A percentile compares a stretch with the other conserved stretches of the same genome.
Conservation (phyloP, 2,888 invertebrate species). For the Ornithoptera alexandrae region DNA sequence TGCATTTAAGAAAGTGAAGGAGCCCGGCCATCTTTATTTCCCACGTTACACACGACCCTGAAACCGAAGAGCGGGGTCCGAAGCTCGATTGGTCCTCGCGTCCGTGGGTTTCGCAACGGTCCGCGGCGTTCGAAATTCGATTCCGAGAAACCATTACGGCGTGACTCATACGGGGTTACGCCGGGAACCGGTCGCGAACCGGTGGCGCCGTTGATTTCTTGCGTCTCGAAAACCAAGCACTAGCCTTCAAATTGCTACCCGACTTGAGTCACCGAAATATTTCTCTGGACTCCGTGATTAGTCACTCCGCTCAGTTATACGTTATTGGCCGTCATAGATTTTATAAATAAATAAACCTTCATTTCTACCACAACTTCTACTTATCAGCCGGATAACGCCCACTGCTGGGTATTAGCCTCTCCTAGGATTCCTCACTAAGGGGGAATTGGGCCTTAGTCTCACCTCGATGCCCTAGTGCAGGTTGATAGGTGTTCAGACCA, state of each 20-base stretch:
- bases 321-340: constrained; percentile 2
- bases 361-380: too few species aligned
- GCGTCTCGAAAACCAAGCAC: constrained; percentile 28
- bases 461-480: too few species aligned
- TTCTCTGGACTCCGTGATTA: constrained; percentile 7
- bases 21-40: constrained; percentile 3
- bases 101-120: constrained; percentile 57
- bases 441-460: too few species aligned
- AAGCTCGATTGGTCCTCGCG: constrained; percentile 37
- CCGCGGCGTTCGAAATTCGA: constrained; percentile 50
- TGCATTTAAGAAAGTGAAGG: constrained; percentile 10
- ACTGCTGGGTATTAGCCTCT: too few species aligned
- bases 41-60: constrained; percentile 22
- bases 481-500: too few species aligned
- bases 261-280: constrained; percentile 16
- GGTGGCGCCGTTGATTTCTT: constrained; percentile 37
- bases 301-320: constrained; percentile 10
- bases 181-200: constrained; percentile 59
- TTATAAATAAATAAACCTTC: too few species aligned
- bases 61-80: constrained; percentile 41
- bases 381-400: too few species aligned
- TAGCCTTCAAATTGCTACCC: neutral
- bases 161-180: constrained; percentile 54
- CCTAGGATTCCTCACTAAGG: too few species aligned
- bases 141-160: constrained; percentile 61